Conservation (phyloP, 2,888 invertebrate genomes). For the Agonopterix alstromeriana region DNA sequence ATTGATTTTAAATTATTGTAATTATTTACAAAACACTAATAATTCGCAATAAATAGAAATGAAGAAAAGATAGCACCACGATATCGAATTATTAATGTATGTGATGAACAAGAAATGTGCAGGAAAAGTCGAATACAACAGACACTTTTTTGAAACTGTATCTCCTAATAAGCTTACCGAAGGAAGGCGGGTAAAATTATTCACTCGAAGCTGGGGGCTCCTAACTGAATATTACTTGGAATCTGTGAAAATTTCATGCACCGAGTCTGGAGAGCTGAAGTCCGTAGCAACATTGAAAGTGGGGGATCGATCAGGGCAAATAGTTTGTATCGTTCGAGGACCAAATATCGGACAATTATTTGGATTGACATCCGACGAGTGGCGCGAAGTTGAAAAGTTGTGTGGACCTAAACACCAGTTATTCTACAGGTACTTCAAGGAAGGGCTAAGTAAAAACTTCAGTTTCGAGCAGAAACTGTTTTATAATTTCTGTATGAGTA, state of each 20-base stretch:
- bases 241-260: slow-evolving; percentile 52
- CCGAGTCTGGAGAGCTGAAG: slow-evolving; percentile 9
- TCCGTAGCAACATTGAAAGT: slow-evolving; percentile 47
- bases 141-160: slow-evolving; percentile 29
- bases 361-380: slow-evolving; percentile 44
- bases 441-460: slow-evolving; percentile 48
- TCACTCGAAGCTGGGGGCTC: slow-evolving; percentile 50
- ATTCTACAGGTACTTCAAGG: slow-evolving; percentile 64
- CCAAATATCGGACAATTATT: slow-evolving; percentile 46
- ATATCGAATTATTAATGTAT: background rate
- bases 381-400: slow-evolving; percentile 53
- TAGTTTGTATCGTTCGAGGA: slow-evolving; percentile 53
- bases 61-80: too few species aligned
- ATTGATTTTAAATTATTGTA: too few species aligned
- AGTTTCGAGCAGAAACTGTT: slow-evolving; percentile 56
- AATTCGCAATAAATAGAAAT: too few species aligned
- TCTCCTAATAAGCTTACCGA: slow-evolving; percentile 52
- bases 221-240: slow-evolving; percentile 58
- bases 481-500: slow-evolving; percentile 59
- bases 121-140: background rate
- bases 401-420: slow-evolving; percentile 46
- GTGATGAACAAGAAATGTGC: background rate
- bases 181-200: slow-evolving; percentile 35
- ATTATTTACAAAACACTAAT: too few species aligned
- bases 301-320: slow-evolving; percentile 52